Evolutionary conservation across 2,797 vertebrate species (phyloP), one percentile per base, ranked within the genome.

Genomic region (Acipenser ruthenus): DNA sequence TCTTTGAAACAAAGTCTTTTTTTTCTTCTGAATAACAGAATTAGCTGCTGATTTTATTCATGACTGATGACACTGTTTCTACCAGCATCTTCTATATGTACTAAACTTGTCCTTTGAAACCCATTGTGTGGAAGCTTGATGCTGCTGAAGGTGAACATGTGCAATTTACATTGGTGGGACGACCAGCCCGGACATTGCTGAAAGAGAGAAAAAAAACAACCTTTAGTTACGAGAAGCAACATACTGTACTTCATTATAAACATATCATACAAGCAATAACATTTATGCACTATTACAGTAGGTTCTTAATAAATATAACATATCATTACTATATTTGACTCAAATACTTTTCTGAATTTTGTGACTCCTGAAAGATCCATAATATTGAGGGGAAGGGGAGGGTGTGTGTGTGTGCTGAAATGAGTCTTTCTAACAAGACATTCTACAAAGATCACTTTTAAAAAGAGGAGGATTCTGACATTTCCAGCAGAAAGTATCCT

Each of bases 181-280:
- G 86, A 97, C 95, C 88, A 97, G 91, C 86, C 95, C 95, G 78
- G 95, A 97, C 95, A 97, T 37, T 37, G 90, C 95, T 97, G 90
- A 70, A 86, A 87, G 78, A 75, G 68, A 85, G 70, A 79, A 70
- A 77, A 70, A 77, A 74, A 85, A 64, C 76, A 53, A 72, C 1
- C 15, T 13, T 62, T 86, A 79, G 84, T 78, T 64, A 73, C 68
- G 69, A 64, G 66, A n/a, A 59, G 15, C 63, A 18, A 13, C 56
- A 53, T 68, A 65, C 63, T 37, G 23, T 37, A 69, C 47, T 50
- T 1, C 13, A n/a, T 2, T 53, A 47, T 62, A 56, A 63, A 74
- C 56, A 68, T 67, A 73, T 9, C 63, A 37, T 48, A 4, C 2
- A 37, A 37, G 23, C 23, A 37, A 37, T 37, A 37, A 37, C 23